phyloP scores from a whole-genome alignment of 2,888 invertebrate genomes.

The Gasteruption jaculator region DNA sequence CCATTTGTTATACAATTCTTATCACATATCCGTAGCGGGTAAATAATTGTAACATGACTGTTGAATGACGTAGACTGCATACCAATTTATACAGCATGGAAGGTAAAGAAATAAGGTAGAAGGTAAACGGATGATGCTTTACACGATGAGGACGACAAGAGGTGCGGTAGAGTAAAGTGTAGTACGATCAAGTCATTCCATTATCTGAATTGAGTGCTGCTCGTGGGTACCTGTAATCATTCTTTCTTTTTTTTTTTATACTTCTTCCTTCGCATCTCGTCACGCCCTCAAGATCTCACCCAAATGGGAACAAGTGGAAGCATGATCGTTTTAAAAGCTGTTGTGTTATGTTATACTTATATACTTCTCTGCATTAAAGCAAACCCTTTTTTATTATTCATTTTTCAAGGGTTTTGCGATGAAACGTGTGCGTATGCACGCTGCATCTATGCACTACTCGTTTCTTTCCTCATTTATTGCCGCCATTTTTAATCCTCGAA shows the following conservation, averaged over 20 bases:
- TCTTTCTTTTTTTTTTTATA: slow-evolving; percentile 23
- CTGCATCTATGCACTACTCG: slow-evolving; percentile 2
- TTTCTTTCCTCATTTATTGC: too few species aligned
- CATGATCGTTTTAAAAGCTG: too few species aligned
- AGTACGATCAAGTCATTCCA: slow-evolving; percentile 48
- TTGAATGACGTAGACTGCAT: too few species aligned
- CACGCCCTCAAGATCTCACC: slow-evolving; percentile 31
- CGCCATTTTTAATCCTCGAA: too few species aligned
- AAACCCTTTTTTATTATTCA: slow-evolving; percentile 18
- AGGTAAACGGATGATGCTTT: too few species aligned
- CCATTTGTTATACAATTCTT: too few species aligned
- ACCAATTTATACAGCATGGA: slow-evolving; percentile 29
- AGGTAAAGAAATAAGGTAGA: slow-evolving; percentile 19
- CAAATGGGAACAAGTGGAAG: slow-evolving; percentile 23
- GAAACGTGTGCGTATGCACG: slow-evolving; percentile 20
- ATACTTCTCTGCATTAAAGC: slow-evolving; percentile 15
- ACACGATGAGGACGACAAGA: too few species aligned
- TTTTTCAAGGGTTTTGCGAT: too few species aligned
- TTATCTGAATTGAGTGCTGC: slow-evolving; percentile 48
- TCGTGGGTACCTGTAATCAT: slow-evolving; percentile 39
- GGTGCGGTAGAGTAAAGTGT: too few species aligned
- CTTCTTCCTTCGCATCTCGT: slow-evolving; percentile 19
- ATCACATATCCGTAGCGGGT: too few species aligned
- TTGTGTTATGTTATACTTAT: too few species aligned
- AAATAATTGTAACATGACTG: too few species aligned